Percentiles rank a stretch among this genome's conserved stretches.
phyloP scores from a whole-genome alignment of 1,140 invertebrate genomes.

The Coptotermes formosanus region DNA sequence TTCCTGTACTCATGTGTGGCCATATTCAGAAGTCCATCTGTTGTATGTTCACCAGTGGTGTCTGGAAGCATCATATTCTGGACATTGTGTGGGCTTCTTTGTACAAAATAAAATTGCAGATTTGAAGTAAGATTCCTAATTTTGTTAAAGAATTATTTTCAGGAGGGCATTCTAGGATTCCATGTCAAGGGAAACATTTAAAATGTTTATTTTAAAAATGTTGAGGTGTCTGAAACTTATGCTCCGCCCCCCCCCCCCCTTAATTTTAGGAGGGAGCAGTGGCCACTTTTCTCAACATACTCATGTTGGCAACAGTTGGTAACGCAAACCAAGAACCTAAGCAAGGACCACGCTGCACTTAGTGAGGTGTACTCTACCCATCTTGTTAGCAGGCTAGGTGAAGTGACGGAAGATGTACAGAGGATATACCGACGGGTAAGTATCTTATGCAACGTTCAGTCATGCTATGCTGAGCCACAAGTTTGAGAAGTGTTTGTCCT shows the following conservation, averaged over 20 bases:
- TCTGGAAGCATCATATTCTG: too few species aligned
- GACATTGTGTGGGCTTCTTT: too few species aligned
- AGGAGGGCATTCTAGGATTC: not conserved
- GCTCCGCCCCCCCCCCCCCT: conserved; percentile 27
- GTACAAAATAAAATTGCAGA: too few species aligned
- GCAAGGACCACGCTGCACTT: conserved; percentile 82
- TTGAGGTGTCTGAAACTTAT: not conserved
- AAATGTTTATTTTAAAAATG: not conserved
- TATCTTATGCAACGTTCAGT: conserved; percentile 24
- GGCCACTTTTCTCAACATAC: conserved; percentile 88
- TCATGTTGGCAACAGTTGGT: conserved; percentile 89
- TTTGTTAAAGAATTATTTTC: too few species aligned
- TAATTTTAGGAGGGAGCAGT: conserved; percentile 80
- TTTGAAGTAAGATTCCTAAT: too few species aligned
- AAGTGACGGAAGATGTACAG: conserved; percentile 87
- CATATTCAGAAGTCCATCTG: too few species aligned
- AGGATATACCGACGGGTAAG: conserved; percentile 82
- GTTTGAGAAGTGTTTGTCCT: too few species aligned
- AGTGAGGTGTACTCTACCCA: conserved; percentile 86
- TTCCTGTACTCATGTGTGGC: too few species aligned
- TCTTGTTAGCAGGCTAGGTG: conserved; percentile 75
- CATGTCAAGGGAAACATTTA: not conserved
- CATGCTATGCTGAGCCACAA: too few species aligned
- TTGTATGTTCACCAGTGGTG: too few species aligned
- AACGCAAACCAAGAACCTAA: conserved; percentile 81